These are phyloP conservation scores for Proales similis DNA, from an alignment of 1,140 invertebrate genomes.

Conservation along the genomic window DNA sequence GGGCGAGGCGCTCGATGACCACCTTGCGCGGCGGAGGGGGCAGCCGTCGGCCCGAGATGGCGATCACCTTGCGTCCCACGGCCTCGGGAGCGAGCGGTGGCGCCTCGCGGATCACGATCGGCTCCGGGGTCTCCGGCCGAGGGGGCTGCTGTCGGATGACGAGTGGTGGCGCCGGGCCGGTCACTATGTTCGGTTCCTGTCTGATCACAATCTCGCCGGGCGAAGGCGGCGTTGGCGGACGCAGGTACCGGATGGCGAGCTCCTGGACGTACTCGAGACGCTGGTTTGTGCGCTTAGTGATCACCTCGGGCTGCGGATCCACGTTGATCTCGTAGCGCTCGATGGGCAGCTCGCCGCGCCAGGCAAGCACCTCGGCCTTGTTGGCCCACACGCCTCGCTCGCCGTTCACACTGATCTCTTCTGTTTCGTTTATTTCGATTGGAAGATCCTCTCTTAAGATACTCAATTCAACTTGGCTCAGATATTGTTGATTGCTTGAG, in stretches of 20 bases:
- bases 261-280: constrained; percentile 7
- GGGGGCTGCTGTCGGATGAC: constrained; percentile 15
- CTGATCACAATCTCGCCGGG: constrained; percentile 12
- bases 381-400: constrained; percentile 7
- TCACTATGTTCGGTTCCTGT: background rate
- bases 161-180: constrained; percentile 8
- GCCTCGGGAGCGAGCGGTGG: background rate
- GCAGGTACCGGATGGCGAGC: constrained; percentile 8
- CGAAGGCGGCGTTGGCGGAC: constrained; percentile 6
- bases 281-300: background rate
- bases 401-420: constrained; percentile 8
- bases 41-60: background rate
- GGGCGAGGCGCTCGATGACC: constrained; percentile 12
- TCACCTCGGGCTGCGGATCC: constrained; percentile 7
- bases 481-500: too few relatives aligned
- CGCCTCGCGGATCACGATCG: constrained; percentile 8
- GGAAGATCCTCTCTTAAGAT: constrained; percentile 4
- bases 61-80: background rate
- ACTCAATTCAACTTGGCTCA: constrained; percentile 4
- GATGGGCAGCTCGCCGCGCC: background rate
- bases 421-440: background rate
- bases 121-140: background rate
- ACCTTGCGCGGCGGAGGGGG: constrained; percentile 29
- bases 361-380: background rate
- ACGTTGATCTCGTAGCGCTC: background rate